Conservation (phyloP, 2,113 vertebrate genomes). For the Macrotis lagotis region DNA sequence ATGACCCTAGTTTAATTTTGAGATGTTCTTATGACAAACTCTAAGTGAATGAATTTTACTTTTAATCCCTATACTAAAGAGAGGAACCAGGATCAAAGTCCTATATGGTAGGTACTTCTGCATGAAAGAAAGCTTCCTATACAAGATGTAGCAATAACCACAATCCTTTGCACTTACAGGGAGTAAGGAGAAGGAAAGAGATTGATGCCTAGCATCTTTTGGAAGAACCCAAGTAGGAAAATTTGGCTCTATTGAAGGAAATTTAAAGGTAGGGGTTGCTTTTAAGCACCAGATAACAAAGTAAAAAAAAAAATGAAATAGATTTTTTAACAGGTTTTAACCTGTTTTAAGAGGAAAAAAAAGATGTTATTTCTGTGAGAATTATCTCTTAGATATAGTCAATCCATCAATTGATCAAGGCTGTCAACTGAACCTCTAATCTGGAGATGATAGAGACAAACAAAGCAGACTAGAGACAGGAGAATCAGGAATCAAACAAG, state of each 20-base stretch:
- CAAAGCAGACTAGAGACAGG: no score
- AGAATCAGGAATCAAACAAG: no score
- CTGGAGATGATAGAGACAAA: no score
- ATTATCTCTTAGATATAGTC: neutral
- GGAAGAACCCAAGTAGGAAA: neutral
- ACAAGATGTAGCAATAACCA: neutral
- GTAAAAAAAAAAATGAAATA: neutral
- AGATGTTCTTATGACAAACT: neutral
- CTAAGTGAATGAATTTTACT: neutral
- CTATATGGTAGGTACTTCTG: neutral
- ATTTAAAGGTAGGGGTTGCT: neutral
- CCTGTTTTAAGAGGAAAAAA: neutral
- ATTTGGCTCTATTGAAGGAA: neutral
- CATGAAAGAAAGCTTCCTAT: neutral
- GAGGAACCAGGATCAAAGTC: neutral
- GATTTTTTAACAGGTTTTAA: neutral
- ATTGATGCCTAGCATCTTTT: neutral
- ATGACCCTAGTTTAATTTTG: neutral
- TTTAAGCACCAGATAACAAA: neutral
- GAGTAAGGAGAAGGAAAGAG: neutral
- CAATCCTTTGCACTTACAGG: neutral
- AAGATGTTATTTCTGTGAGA: neutral
- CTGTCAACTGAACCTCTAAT: no score
- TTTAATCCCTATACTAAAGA: neutral
- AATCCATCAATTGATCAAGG: neutral